Conservation (phyloP, 2,113 vertebrate genomes). For the Furnarius figulus region DNA sequence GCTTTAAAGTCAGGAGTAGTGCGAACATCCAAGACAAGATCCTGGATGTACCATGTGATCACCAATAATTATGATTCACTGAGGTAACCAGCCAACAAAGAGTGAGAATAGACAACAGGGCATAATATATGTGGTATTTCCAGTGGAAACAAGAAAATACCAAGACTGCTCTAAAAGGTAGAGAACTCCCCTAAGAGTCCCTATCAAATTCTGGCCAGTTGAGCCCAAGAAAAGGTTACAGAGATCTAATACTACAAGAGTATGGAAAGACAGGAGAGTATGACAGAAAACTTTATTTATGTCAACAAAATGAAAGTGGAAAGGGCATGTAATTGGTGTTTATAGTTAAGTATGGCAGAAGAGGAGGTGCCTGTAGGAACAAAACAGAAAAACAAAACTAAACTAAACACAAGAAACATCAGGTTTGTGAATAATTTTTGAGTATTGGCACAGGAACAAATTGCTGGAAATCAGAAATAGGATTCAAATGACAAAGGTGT, state of each 20-base stretch:
- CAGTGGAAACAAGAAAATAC: background rate
- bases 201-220: background rate
- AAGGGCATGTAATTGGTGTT: background rate
- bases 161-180: background rate
- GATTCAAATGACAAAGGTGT: background rate
- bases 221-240: background rate
- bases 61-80: background rate
- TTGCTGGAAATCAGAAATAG: background rate
- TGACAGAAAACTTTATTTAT: background rate
- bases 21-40: background rate
- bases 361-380: background rate
- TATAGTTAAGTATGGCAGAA: background rate
- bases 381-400: background rate
- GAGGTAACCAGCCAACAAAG: background rate
- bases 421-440: background rate
- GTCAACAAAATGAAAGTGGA: background rate
- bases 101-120: accelerated
- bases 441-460: background rate
- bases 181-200: background rate
- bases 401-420: background rate
- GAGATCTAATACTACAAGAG: background rate
- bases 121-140: accelerated
- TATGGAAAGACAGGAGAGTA: background rate
- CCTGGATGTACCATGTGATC: background rate
- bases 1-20: background rate